Evolutionary conservation across 2,113 vertebrate species (phyloP).

Genomic region (Anolis carolinensis): DNA sequence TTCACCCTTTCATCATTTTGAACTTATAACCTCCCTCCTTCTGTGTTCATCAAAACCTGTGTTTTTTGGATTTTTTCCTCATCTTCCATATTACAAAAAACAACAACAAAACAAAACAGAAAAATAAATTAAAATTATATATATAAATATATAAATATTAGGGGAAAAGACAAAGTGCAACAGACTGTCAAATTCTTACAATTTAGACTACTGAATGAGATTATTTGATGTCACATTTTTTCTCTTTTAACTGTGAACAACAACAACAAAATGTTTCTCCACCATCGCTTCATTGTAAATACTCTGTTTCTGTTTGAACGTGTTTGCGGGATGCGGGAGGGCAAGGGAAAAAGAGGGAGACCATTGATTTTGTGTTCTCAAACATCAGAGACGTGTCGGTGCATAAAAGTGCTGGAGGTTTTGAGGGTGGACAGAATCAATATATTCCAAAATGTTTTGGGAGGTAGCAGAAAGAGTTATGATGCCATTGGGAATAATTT

Average conservation of each 20-base stretch:
- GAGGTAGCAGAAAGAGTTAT: too few relatives aligned
- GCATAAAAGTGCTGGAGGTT: constrained; percentile 29
- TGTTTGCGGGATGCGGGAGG: not conserved
- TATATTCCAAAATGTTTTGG: not conserved
- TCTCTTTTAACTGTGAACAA: constrained; percentile 29
- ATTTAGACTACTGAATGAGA: constrained; percentile 7
- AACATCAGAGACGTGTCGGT: constrained; percentile 10
- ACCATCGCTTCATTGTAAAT: constrained; percentile 50
- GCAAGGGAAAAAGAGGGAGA: not conserved
- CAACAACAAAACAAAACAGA: not conserved
- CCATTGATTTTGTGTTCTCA: constrained; percentile 24
- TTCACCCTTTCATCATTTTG: constrained; percentile 40
- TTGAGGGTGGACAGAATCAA: not conserved
- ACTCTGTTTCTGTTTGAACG: constrained; percentile 41
- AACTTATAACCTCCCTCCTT: constrained; percentile 44
- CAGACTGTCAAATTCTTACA: constrained; percentile 20
- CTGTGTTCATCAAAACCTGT: constrained; percentile 45
- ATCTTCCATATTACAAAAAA: constrained; percentile 42
- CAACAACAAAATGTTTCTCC: constrained; percentile 12
- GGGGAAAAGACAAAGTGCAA: constrained; percentile 10
- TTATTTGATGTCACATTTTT: constrained; percentile 14
- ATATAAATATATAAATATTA: constrained; percentile 39
- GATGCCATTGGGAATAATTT: not conserved
- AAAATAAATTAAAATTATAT: constrained; percentile 19
- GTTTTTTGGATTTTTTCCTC: constrained; percentile 43